Evolutionary conservation across 2,113 vertebrate species (phyloP).

Genomic region (Gnathonemus echidnorhynchus): DNA sequence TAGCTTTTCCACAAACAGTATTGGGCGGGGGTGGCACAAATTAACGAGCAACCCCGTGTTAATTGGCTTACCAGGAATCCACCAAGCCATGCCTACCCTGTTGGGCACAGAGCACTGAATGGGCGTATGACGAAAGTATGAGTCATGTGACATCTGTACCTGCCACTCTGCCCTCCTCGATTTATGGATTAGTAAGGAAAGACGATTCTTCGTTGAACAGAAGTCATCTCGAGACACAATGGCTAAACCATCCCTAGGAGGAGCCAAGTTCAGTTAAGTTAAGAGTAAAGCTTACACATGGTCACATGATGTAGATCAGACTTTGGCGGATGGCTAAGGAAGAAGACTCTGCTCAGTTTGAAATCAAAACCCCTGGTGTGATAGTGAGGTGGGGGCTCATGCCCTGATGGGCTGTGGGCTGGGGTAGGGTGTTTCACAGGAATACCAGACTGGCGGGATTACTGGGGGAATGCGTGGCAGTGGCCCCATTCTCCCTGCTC

Average conservation of each 20-base stretch:
- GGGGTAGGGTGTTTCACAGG: not conserved
- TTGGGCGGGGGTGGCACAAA: not conserved
- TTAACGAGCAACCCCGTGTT: not conserved
- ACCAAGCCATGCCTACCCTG: not conserved
- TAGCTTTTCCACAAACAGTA: not conserved
- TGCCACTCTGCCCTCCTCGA: not conserved
- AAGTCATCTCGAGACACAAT: not conserved
- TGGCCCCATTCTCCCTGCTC: conserved; percentile 24
- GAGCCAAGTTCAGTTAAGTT: not conserved
- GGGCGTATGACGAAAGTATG: not conserved
- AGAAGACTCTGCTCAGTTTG: not conserved
- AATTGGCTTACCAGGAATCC: not conserved
- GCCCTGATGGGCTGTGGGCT: not conserved
- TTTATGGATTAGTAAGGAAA: not conserved
- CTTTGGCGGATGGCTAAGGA: not conserved
- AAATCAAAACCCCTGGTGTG: not conserved
- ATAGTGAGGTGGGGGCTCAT: not conserved
- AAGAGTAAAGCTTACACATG: not conserved
- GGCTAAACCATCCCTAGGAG: not conserved
- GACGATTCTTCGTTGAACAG: not conserved
- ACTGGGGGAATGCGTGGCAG: conserved; percentile 17
- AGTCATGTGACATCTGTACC: not conserved
- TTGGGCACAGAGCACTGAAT: not conserved
- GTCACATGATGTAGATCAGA: not conserved
- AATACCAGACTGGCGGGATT: conserved; percentile 23